Base-by-base conservation (phyloP, 64 coral and sea anemone genomes). In the Pocillopora damicornis region DNA sequence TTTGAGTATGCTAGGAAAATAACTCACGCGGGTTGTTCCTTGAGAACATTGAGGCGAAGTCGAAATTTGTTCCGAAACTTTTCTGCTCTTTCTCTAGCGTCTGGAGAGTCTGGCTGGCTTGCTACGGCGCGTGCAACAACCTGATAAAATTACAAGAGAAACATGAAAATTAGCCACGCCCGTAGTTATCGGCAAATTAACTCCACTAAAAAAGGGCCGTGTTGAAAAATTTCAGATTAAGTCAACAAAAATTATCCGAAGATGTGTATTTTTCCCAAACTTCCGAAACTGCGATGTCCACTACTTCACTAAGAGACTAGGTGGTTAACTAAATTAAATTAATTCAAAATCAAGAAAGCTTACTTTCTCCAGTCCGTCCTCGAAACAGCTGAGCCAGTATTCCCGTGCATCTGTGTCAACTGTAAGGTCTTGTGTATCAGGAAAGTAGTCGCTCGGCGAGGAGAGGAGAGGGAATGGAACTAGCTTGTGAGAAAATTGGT, bases 371-470 rank as follows among this genome's bases (percentile, higher is more conserved):
- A 99, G 90, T 68, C 87, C 97, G 61, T 81, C 87, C 57, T 93
- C 92, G 78, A 99, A 99, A 74, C 90, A 99, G 14, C 87, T 77
- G 2, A 99, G 72, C 97, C 97, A 99, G 73, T 99, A 99, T 35
- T 90, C 90, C 58, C 97, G 79, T 0, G 93, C 97, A 2, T 88
- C 77, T 42, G 78, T 62, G 69, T 99, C 97, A 34, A 89, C 90
- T 0, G 93, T 95, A 38, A 99, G 88, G 60, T 99, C 97, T 74
- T 95, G 93, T 15, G 93, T 95, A 65, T 99, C 97, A 37, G 97
- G 97, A 38, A 88, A 89, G 69, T 99, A 99, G 58, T 90, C 93
- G 38, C 84, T 86, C 58, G 90, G 93, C 15, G 82, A 87, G 13
- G 76, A 35, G 59, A 99, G 86, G 37, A 99, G 90, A 16, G 97